Evolutionary conservation across 35 echinoderm and acorn worm genomes (phyloP).

Genomic region (Ophiothrix spiculata): DNA sequence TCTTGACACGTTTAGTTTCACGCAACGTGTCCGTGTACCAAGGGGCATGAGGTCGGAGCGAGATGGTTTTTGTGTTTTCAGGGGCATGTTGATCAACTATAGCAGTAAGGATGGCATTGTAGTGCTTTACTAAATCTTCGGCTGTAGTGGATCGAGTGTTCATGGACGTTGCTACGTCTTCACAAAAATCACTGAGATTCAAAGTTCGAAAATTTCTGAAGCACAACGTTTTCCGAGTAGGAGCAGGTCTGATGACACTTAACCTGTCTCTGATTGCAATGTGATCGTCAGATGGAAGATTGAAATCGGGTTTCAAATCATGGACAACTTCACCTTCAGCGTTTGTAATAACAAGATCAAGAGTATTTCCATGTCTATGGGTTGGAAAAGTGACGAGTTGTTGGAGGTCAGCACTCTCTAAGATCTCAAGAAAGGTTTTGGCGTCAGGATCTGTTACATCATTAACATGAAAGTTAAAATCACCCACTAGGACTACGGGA

Average conservation of each 20-base stretch:
- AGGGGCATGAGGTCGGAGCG: slow-evolving; percentile 21
- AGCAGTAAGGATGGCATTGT: background rate
- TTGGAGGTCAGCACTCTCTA: background rate
- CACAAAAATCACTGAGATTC: background rate
- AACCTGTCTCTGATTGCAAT: background rate
- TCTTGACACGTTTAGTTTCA: slow-evolving; percentile 17
- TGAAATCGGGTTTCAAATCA: background rate
- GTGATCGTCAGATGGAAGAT: slow-evolving; percentile 34
- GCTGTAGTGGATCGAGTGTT: background rate
- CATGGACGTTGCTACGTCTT: background rate
- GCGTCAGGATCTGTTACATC: background rate
- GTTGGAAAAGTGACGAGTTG: slow-evolving; percentile 35
- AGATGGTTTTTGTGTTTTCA: background rate
- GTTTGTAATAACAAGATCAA: slow-evolving; percentile 30
- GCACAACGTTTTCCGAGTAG: background rate
- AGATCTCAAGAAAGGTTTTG: background rate
- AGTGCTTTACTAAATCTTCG: background rate
- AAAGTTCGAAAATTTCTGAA: background rate
- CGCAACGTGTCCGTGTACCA: slow-evolving; percentile 24
- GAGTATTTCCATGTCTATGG: slow-evolving; percentile 32
- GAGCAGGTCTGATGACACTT: slow-evolving; percentile 15
- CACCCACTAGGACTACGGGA: too few relatives aligned
- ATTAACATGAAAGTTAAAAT: slow-evolving; percentile 21
- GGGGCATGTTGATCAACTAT: slow-evolving; percentile 34
- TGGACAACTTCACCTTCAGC: too few relatives aligned